Percentiles rank a stretch among this genome's conserved stretches.
Evolutionary conservation across 2,888 invertebrate species (phyloP).

Genomic region (Polyploca ridens): DNA sequence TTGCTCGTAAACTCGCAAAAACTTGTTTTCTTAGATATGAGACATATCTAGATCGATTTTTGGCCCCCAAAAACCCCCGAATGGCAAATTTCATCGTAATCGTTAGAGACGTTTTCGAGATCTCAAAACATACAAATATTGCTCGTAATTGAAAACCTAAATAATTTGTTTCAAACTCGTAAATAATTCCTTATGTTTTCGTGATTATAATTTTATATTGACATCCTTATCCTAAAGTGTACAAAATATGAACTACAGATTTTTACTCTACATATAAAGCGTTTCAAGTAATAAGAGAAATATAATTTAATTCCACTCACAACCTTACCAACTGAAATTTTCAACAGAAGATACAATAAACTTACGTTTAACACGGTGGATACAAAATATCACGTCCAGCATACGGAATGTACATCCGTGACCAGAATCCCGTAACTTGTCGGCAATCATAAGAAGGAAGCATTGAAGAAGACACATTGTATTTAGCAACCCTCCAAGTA

Average conservation of each 20-base stretch:
- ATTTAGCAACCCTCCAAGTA: constrained; percentile 43
- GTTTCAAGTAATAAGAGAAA: background rate
- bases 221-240: background rate
- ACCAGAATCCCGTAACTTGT: constrained; percentile 38
- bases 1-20: no score
- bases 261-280: no score
- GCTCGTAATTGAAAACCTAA: no score
- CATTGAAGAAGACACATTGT: constrained; percentile 50
- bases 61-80: no score
- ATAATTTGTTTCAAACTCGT: no score
- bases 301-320: constrained; percentile 3
- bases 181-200: no score
- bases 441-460: constrained; percentile 22
- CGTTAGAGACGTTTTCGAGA: no score
- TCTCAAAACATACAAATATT: no score
- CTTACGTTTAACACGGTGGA: constrained; percentile 2
- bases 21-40: no score
- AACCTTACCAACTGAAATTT: constrained; percentile 39
- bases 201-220: no score
- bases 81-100: no score
- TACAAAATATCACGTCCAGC: constrained; percentile 43
- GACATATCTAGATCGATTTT: no score
- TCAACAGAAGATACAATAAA: constrained; percentile 29
- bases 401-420: constrained; percentile 53
- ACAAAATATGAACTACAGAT: background rate